Conservation (phyloP, 2,888 invertebrate species). For the Drosophila niveifrons region DNA sequence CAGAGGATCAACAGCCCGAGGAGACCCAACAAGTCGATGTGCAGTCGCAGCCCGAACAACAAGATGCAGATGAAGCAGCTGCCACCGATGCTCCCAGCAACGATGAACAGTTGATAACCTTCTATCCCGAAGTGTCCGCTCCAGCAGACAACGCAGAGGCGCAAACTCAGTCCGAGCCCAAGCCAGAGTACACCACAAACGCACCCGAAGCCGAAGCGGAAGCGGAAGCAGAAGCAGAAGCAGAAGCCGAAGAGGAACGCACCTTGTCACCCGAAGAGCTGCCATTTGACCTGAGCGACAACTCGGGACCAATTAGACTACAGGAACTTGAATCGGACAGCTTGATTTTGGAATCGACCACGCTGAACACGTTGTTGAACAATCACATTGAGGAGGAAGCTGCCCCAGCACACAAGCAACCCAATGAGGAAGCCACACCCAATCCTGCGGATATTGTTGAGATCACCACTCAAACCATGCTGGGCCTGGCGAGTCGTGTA, state of each 20-base stretch:
- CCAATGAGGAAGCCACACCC: slow-evolving; percentile 70
- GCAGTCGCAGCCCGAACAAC: slow-evolving; percentile 11
- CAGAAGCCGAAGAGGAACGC: slow-evolving; percentile 48
- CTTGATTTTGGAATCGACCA: slow-evolving; percentile 82
- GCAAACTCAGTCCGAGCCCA: neutral
- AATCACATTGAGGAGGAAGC: slow-evolving; percentile 54
- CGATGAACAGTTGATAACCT: slow-evolving; percentile 62
- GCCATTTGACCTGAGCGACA: slow-evolving; percentile 79
- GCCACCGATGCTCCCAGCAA: slow-evolving; percentile 36
- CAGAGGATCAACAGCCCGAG: slow-evolving; percentile 10
- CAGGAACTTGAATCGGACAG: slow-evolving; percentile 83
- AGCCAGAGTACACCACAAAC: slow-evolving; percentile 23
- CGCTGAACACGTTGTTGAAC: slow-evolving; percentile 45
- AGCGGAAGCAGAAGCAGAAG: slow-evolving; percentile 43
- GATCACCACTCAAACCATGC: slow-evolving; percentile 85
- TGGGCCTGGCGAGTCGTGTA: slow-evolving; percentile 84
- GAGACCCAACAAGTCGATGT: slow-evolving; percentile 10
- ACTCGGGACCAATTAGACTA: slow-evolving; percentile 48
- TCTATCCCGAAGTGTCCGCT: slow-evolving; percentile 64
- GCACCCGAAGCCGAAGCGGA: slow-evolving; percentile 33
- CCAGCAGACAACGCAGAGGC: slow-evolving; percentile 21
- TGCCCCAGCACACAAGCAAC: slow-evolving; percentile 18
- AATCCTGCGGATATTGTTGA: slow-evolving; percentile 81
- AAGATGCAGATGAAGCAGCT: neutral
- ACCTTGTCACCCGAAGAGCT: slow-evolving; percentile 80